A percentile compares a stretch with the other conserved stretches of the same genome.
Conservation (phyloP, 92 coral and sea anemone genomes). For the Bergia puertoricense region DNA sequence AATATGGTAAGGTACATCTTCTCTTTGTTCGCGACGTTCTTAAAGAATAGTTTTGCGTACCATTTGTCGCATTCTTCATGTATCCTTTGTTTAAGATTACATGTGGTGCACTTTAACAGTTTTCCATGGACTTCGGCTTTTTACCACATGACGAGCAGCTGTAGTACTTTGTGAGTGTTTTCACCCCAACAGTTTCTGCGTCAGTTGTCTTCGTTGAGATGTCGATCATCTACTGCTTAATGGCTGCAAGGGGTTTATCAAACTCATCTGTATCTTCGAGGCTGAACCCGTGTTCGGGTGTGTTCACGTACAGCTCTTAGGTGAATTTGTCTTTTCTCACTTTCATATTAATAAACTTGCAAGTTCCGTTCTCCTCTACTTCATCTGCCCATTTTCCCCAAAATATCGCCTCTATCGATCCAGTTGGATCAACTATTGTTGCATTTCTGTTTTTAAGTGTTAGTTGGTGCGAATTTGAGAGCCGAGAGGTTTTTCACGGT, state of each 20-base stretch:
- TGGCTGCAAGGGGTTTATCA: constrained; percentile 6
- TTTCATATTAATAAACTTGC: no score
- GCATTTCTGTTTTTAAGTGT: constrained; percentile 38
- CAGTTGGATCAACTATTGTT: constrained; percentile 40
- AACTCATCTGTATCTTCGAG: not conserved
- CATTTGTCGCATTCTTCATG: not conserved
- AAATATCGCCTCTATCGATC: constrained; percentile 36
- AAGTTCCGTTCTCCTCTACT: no score
- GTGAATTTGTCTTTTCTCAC: not conserved
- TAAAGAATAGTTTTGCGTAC: no score
- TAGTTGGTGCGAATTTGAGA: constrained; percentile 18
- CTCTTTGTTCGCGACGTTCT: not conserved
- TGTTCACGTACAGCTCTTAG: constrained; percentile 2
- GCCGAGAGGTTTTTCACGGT: constrained; percentile 22
- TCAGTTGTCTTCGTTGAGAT: not conserved
- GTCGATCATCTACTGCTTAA: not conserved
- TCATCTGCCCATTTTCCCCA: constrained; percentile 36
- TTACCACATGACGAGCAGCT: not conserved
- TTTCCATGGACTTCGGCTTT: constrained; percentile 21
- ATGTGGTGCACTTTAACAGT: constrained; percentile 40
- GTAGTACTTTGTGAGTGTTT: not conserved
- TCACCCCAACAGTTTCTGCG: not conserved
- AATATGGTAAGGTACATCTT: not conserved
- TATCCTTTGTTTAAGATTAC: constrained; percentile 34
- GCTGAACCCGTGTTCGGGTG: not conserved